Conservation (phyloP, 1,140 invertebrate species). For the Leptonema lineaticorne region DNA sequence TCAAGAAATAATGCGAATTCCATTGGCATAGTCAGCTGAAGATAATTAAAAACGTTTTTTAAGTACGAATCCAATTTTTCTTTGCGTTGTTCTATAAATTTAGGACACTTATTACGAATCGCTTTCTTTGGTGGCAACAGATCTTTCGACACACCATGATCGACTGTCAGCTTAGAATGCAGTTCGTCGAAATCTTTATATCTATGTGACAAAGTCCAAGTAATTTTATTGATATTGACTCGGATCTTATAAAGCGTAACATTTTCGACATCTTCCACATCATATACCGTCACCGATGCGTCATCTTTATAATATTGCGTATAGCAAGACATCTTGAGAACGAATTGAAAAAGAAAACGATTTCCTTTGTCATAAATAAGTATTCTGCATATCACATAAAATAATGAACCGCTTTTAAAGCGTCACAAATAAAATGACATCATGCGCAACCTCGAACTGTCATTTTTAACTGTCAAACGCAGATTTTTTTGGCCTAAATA, state of each 20-base stretch:
- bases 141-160: slow-evolving; percentile 76
- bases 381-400: neutral
- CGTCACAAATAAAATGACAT: neutral
- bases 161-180: slow-evolving; percentile 76
- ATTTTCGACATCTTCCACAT: slow-evolving; percentile 50
- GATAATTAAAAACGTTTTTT: slow-evolving; percentile 70
- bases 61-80: slow-evolving; percentile 79
- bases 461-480: slow-evolving; percentile 12
- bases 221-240: slow-evolving; percentile 56
- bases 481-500: neutral
- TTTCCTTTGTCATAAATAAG: neutral
- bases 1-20: slow-evolving; percentile 77
- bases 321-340: slow-evolving; percentile 37
- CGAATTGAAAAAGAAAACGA: neutral
- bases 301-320: slow-evolving; percentile 47
- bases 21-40: slow-evolving; percentile 72
- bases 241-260: slow-evolving; percentile 55
- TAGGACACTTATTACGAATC: slow-evolving; percentile 63
- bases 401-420: neutral
- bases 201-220: slow-evolving; percentile 80
- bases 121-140: slow-evolving; percentile 90
- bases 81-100: slow-evolving; percentile 83
- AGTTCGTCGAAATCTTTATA: slow-evolving; percentile 89
- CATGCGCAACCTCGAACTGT: neutral
- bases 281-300: slow-evolving; percentile 49